These are phyloP conservation scores for Drosophila subobscura DNA, from an alignment of 1,140 invertebrate genomes.

Conservation along the genomic window DNA sequence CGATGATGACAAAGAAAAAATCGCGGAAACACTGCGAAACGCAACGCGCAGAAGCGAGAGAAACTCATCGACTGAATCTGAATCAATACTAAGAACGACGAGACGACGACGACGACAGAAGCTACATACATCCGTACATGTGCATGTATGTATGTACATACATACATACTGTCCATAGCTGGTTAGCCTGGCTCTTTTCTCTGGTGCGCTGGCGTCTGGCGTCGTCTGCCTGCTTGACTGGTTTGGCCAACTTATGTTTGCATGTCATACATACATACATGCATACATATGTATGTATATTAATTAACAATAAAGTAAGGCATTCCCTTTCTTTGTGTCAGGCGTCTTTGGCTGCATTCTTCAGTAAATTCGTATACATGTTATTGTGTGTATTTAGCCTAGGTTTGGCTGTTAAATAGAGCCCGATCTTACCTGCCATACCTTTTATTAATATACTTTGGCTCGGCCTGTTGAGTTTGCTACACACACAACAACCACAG, in stretches of 20 bases:
- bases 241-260: neutral
- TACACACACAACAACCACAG: constrained; percentile 46
- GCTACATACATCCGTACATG: neutral
- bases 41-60: constrained; percentile 83
- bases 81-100: constrained; percentile 73
- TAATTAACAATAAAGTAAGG: no score
- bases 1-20: constrained; percentile 76
- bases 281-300: neutral
- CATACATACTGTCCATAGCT: neutral
- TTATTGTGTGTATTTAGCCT: no score
- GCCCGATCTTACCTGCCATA: no score
- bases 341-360: no score
- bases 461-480: constrained; percentile 41
- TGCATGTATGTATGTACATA: neutral
- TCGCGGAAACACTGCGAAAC: constrained; percentile 79
- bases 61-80: constrained; percentile 82
- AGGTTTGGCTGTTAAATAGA: no score
- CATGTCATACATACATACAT: neutral
- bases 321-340: no score
- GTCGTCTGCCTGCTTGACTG: constrained; percentile 29
- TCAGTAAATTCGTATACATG: no score
- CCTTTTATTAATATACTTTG: constrained; percentile 1
- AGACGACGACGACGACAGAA: constrained; percentile 34
- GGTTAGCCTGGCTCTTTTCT: constrained; percentile 40
- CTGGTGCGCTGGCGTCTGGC: constrained; percentile 16